Evolutionary conservation across 2,888 invertebrate species (phyloP), one percentile per base, ranked within the genome.

Genomic region (Sycophila texana): DNA sequence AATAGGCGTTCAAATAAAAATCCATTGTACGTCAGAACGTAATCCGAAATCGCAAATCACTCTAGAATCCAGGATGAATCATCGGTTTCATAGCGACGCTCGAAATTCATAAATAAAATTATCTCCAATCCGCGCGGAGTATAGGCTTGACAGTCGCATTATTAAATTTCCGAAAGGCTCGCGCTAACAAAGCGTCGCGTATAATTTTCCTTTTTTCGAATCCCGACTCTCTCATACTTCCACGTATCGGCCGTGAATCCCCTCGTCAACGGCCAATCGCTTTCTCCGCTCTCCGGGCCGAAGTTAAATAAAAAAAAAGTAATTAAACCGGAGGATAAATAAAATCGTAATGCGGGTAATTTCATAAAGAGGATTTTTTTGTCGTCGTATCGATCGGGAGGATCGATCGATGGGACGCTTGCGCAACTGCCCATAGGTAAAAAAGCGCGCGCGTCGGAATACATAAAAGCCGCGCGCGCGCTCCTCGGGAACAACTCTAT

Each of bases 31-130:
- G 61, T 30, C 60, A 47, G 26, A 65, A 58, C 51, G 58, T 58
- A 65, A n/a, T 57, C 39, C 16, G 22, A 79, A 79, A 70, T 70
- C 39, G 79, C 79, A 70, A 74, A 70, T 79, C 79, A 79, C 65
- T 74, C 65, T 70, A 65, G 70, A 58, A 70, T 58, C 4, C 57
- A 74, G 55, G 57, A 70, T 70, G 68, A 79, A 63, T 74, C 74
- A 70, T 79, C 51, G 51, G 49, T 70, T 68, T 51, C 67, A 7
- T 14, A 22, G 26, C 65, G 65, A 39, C 39, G 63, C 68, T 58
- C 57, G 30, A 70, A 70, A 74, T 58, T 79, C 74, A 74, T 73
- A 78, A 78, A 78, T 78, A 78, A 78, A 73, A 78, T 78, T 72
- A 78, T 61, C 60, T 51, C 66, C 22, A 13, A 49, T 22, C 61